Base-by-base conservation (phyloP, 2,888 invertebrate species). In the Ornithoptera priamus region DNA sequence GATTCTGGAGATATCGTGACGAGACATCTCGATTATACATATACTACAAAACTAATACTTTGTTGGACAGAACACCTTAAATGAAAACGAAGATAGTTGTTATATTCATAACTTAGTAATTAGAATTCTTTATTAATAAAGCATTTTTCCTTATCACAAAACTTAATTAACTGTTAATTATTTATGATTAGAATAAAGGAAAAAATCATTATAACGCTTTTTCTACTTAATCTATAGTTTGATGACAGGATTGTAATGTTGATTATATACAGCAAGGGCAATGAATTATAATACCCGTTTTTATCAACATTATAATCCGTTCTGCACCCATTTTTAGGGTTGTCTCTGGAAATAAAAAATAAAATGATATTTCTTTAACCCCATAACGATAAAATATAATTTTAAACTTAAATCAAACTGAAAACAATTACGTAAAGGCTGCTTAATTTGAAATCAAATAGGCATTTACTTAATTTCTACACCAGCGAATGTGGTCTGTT, bases 231-330 rank as follows among this genome's bases (percentile, higher is more conserved):
- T 75, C 71, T 67, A 67, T 69, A 71, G 64, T 70, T 74, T 69
- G 72, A 71, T 80, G 80, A 82, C 76, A 68, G 78, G 78, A 83
- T 80, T 64, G 67, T 67, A 75, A 59, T 57, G 57, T 57, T 80
- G 83, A 86, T 87, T 84, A 8, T 39, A 39, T 74, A 74, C 76
- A 64, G 70, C 83, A 87, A 88, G 87, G 86, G 86, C 85, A 89
- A 88, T 87, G 85, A 83, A 87, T 88, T 84, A 81, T 86, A 85
- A 86, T 84, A 82, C 81, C 76, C 74, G 75, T 73, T 80, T 85
- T 86, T 85, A 88, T 88, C 85, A 81, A 77, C 74, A 73, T 73
- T 61, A 75, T 84, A 85, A 87, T 86, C 84, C 81, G 79, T 84
- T 87, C 81, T 76, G 80, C 77, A 78, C 76, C 74, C 75, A 76